Evolutionary conservation across 2,888 invertebrate species (phyloP).

Genomic region (Drosophila siamana): DNA sequence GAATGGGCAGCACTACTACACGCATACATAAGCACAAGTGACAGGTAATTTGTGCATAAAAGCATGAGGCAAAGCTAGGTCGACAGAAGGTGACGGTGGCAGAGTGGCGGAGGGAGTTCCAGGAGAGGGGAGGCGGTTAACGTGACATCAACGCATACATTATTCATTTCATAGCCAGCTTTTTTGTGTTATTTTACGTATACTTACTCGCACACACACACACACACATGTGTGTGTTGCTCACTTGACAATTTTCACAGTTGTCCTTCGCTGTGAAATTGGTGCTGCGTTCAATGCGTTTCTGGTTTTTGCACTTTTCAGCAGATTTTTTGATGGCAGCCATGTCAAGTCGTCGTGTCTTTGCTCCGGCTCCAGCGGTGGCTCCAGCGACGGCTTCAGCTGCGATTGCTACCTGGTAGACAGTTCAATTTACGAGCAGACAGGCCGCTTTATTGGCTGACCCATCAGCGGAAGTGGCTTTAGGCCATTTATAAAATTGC

Average conservation of each 20-base stretch:
- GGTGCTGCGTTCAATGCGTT: constrained; percentile 34
- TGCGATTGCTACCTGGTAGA: background rate
- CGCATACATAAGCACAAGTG: constrained; percentile 66
- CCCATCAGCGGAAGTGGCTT: background rate
- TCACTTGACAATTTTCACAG: constrained; percentile 58
- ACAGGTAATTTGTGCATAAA: constrained; percentile 78
- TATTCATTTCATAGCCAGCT: constrained; percentile 66
- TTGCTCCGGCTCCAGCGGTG: background rate
- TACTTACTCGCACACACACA: background rate
- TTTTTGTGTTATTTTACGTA: constrained; percentile 31
- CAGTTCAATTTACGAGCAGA: constrained; percentile 41
- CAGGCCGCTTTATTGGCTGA: constrained; percentile 16
- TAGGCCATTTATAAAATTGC: background rate
- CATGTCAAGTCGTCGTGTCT: constrained; percentile 1
- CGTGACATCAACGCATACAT: constrained; percentile 56
- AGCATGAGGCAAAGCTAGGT: constrained; percentile 37
- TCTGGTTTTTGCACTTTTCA: constrained; percentile 50
- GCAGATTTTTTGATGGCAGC: constrained; percentile 45
- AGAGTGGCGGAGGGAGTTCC: no score
- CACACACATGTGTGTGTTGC: background rate
- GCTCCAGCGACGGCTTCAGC: background rate
- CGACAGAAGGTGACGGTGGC: background rate
- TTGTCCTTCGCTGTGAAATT: constrained; percentile 35
- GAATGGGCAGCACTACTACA: constrained; percentile 25
- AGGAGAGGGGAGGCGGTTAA: constrained; percentile 16